Conservation (phyloP, 23 tunicate genomes). For the Oikopleura vanhoeffeni region DNA sequence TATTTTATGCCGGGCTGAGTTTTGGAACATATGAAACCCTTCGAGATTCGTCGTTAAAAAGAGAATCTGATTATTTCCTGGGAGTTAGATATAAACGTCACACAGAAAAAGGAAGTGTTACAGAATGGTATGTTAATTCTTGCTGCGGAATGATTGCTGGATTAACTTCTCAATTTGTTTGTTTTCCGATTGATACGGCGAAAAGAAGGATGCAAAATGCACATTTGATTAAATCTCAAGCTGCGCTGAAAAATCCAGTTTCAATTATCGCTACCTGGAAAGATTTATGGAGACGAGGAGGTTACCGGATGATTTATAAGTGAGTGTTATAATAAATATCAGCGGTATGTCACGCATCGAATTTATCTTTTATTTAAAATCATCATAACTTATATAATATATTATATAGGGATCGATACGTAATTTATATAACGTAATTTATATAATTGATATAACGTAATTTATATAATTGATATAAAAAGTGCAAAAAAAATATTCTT, state of each 20-base stretch:
- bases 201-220: slow-evolving; percentile 12
- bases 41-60: not conserved
- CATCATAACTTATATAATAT: no score
- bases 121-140: not conserved
- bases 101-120: not conserved
- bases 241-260: not conserved
- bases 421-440: no score
- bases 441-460: no score
- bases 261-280: not conserved
- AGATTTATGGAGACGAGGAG: not conserved
- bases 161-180: not conserved
- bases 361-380: no score
- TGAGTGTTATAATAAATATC: not conserved
- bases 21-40: slow-evolving; percentile 2
- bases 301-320: not conserved
- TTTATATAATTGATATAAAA: no score
- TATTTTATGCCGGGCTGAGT: not conserved
- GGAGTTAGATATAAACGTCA: not conserved
- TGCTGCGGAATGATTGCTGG: not conserved
- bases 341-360: no score
- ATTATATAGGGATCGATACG: no score
- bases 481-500: no score
- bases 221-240: not conserved
- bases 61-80: not conserved
- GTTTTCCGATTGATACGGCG: slow-evolving; percentile 10